Base-by-base conservation (phyloP, 2,797 vertebrate genomes). In the Gobio occitaniae region DNA sequence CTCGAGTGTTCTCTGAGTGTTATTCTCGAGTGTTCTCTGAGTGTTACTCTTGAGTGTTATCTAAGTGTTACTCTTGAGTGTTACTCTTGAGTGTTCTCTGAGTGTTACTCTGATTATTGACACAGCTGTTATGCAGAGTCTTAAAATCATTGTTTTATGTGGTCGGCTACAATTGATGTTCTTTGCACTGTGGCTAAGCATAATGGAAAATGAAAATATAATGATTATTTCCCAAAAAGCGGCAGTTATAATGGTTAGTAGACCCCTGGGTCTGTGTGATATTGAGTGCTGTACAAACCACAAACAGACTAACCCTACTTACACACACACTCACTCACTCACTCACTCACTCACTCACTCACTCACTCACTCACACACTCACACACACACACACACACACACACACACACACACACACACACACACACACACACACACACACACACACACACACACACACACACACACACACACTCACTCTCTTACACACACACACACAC, bases 401-500 rank as follows among this genome's bases (percentile, higher is more conserved):
- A 63, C 72, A 75, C 61, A 83, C 80, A 38, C 32, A n/a, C 72
- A 56, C 65, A 29, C 16, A 86, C 44, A 59, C 82, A 87, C 47
- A 72, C 21, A 44, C 54, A 48, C 72, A 84, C 75, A 65, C 72
- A 77, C 61, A 83, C 80, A 32, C 32, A n/a, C 72, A 56, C 59
- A 29, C 16, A 85, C 44, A 59, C 82, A 0, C 52, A 16, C 16
- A n/a, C 25, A 25, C 25, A 25, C 25, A 25, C 25, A 0, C 47
- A 72, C 21, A 36, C 54, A 38, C 72, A 78, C 75, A 65, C 72
- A 77, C 61, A 83, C 80, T 32, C 32, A n/a, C 69, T n/a, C n/a
- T n/a, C n/a, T n/a, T n/a, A 56, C 65, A n/a, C 16, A 86, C 44
- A 54, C 80, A 87, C 47, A 72, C 21, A 44, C 54, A 48, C 65